Evolutionary conservation across 1,140 invertebrate species (phyloP).

Genomic region (Philopotamus ludificatus): DNA sequence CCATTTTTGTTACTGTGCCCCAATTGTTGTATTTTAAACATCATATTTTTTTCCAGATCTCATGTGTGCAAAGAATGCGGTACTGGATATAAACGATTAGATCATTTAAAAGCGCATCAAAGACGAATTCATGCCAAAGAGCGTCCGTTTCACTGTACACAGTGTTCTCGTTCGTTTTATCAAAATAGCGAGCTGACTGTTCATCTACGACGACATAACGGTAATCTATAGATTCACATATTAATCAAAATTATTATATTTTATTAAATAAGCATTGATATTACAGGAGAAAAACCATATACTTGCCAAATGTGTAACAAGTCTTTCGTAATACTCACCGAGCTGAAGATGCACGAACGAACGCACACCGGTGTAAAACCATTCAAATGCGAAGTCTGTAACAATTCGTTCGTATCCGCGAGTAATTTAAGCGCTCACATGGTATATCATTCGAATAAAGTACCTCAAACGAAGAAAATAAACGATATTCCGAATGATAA

Average conservation of each 20-base stretch:
- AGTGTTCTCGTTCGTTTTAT: slow-evolving; percentile 20
- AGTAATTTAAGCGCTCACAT: too few relatives aligned
- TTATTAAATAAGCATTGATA: slow-evolving; percentile 15
- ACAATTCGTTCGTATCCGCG: too few relatives aligned
- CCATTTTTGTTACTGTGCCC: too few relatives aligned
- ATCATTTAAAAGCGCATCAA: slow-evolving; percentile 22
- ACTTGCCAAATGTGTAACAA: slow-evolving; percentile 21
- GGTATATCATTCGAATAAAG: neutral
- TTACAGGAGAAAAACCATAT: slow-evolving; percentile 28
- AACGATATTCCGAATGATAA: neutral
- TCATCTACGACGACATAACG: slow-evolving; percentile 28
- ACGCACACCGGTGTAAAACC: slow-evolving; percentile 15
- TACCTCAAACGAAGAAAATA: too few relatives aligned
- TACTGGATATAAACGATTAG: neutral
- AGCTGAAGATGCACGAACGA: slow-evolving; percentile 17
- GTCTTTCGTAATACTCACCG: slow-evolving; percentile 13
- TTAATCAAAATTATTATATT: neutral
- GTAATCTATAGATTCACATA: slow-evolving; percentile 6
- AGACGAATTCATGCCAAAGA: slow-evolving; percentile 6
- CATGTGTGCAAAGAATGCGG: slow-evolving; percentile 23
- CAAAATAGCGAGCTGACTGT: slow-evolving; percentile 19
- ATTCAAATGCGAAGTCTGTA: too few relatives aligned
- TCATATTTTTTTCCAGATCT: slow-evolving; percentile 9
- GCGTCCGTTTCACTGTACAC: slow-evolving; percentile 5
- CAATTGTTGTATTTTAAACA: too few relatives aligned